Conservation (phyloP, 2,888 invertebrate genomes). For the Synanthedon myopaeformis region DNA sequence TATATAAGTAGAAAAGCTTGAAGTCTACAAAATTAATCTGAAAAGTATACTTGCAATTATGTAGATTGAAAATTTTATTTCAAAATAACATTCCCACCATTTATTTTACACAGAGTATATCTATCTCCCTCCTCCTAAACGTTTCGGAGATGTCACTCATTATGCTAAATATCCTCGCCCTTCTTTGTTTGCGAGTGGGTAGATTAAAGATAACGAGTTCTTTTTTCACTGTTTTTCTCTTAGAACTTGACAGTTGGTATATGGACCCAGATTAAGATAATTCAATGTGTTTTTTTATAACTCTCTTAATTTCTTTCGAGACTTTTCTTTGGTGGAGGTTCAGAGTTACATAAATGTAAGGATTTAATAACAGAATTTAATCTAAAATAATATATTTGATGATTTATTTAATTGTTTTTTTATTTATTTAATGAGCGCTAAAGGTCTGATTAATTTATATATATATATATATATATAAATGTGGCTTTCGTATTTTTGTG, state of each 20-base stretch:
- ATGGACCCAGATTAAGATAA: constrained; percentile 66
- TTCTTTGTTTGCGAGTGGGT: constrained; percentile 45
- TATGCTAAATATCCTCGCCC: constrained; percentile 64
- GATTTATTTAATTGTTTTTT: no score
- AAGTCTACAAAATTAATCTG: no score
- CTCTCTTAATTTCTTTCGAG: constrained; percentile 27
- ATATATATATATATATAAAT: no score
- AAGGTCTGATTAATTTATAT: no score
- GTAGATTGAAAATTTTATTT: no score
- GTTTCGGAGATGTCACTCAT: constrained; percentile 65
- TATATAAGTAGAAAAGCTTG: constrained; percentile 3
- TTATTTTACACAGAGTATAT: constrained; percentile 20
- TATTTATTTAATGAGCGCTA: no score
- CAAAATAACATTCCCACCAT: constrained; percentile 10
- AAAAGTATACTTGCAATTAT: no score
- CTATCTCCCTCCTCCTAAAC: constrained; percentile 45
- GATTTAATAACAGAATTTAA: no score
- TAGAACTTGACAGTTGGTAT: constrained; percentile 64
- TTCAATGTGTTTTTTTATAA: constrained; percentile 43
- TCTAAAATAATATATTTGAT: no score
- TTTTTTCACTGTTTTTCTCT: constrained; percentile 35
- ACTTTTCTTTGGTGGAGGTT: not conserved
- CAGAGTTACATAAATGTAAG: no score
- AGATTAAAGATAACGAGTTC: constrained; percentile 44
- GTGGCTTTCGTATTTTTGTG: no score